Conservation (phyloP, 2,888 invertebrate species). For the Campaea margaritaria region DNA sequence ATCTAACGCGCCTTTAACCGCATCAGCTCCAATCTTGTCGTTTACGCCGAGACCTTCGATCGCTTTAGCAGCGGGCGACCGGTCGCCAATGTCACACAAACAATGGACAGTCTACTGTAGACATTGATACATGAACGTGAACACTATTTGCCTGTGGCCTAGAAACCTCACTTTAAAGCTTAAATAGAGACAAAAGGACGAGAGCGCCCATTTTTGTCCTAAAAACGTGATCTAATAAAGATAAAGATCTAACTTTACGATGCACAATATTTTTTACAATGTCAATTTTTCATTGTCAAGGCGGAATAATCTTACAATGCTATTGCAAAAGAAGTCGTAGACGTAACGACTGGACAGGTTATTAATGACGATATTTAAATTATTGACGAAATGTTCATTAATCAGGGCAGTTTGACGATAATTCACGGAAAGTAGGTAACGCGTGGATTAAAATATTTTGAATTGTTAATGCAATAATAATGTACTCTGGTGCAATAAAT, state of each 20-base stretch:
- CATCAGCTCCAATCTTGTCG: constrained; percentile 51
- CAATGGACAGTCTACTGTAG: constrained; percentile 60
- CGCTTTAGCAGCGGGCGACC: constrained; percentile 52
- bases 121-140: constrained; percentile 54
- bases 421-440: constrained; percentile 15
- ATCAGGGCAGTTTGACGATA: constrained; percentile 18
- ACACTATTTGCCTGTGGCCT: constrained; percentile 43
- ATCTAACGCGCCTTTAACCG: too few species aligned
- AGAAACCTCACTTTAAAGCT: constrained; percentile 35
- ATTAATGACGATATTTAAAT: constrained; percentile 2
- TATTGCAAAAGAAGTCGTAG: constrained; percentile 20
- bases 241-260: constrained; percentile 55
- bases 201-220: constrained; percentile 49
- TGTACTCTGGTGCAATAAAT: too few species aligned
- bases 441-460: neutral
- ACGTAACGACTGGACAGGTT: constrained; percentile 18
- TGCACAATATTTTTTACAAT: constrained; percentile 48
- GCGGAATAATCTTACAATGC: constrained; percentile 27
- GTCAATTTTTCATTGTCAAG: constrained; percentile 59
- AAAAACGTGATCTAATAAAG: constrained; percentile 66
- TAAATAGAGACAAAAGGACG: constrained; percentile 30
- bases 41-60: constrained; percentile 63
- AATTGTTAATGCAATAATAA: neutral
- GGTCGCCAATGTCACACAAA: constrained; percentile 67
- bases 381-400: constrained; percentile 18